Evolutionary conservation across 2,797 vertebrate genomes (phyloP).

Genomic region (Gymnocypris eckloni): DNA sequence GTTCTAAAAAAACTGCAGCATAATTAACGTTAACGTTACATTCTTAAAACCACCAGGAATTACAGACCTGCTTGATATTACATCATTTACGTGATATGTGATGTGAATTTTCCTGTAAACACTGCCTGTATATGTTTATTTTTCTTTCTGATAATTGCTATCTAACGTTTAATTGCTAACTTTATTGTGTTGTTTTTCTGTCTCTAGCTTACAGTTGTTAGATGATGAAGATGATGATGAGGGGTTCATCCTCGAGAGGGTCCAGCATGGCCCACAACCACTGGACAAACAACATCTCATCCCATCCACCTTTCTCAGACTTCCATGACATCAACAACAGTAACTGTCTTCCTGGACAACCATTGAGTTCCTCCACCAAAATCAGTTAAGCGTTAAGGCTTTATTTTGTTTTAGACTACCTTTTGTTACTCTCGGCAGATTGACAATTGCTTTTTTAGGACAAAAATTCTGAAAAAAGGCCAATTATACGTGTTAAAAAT

Average conservation of each 20-base stretch:
- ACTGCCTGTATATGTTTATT: neutral
- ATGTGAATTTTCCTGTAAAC: neutral
- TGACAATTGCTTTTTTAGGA: neutral
- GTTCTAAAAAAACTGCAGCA: neutral
- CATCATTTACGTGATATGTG: neutral
- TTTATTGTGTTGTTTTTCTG: neutral
- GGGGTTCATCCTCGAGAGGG: constrained; percentile 64
- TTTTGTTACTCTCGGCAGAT: neutral
- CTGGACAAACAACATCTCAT: constrained; percentile 64
- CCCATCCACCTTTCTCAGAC: neutral
- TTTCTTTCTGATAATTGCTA: neutral
- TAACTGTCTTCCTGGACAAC: constrained; percentile 11
- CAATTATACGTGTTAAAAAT: neutral
- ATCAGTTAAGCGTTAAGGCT: constrained; percentile 36
- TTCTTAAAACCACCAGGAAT: neutral
- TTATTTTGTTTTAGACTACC: neutral
- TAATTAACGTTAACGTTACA: neutral
- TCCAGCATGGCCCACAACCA: constrained; percentile 63
- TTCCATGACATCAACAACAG: constrained; percentile 19
- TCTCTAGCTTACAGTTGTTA: constrained; percentile 36
- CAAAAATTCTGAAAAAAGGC: neutral
- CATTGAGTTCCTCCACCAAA: neutral
- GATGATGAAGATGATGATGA: constrained; percentile 66
- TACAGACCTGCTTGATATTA: neutral
- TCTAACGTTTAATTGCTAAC: neutral